Evolutionary conservation across 2,113 vertebrate species (phyloP).

Genomic region (Illadopsis cleaveri): DNA sequence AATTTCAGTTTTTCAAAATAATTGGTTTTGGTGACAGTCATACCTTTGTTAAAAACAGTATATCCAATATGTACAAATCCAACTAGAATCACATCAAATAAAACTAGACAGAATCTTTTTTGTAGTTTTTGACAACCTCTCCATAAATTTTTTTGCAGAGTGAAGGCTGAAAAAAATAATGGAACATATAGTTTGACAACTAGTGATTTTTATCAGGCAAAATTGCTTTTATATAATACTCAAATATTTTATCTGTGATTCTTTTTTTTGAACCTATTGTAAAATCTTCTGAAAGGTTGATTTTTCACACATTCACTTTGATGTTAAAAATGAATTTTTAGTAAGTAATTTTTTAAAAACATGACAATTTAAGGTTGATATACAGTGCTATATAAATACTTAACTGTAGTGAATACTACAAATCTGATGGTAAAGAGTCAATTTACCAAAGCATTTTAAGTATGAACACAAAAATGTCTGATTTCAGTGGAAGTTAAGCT

Average conservation of each 20-base stretch:
- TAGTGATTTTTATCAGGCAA: not conserved
- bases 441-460: not conserved
- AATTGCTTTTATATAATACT: not conserved
- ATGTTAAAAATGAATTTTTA: not conserved
- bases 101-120: not conserved
- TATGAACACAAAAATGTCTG: not conserved
- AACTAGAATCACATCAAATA: not conserved
- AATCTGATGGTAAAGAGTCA: not conserved
- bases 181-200: not conserved
- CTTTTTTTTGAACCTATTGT: not conserved
- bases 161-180: not conserved
- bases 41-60: not conserved
- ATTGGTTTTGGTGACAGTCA: rapidly evolving
- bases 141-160: not conserved
- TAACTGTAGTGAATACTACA: not conserved
- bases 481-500: not conserved
- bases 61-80: not conserved
- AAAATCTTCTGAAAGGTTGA: not conserved
- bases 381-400: not conserved
- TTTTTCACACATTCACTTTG: not conserved
- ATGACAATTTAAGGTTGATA: not conserved
- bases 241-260: not conserved
- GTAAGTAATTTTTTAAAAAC: not conserved
- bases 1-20: not conserved
- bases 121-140: not conserved